Percentiles rank a stretch among this genome's conserved stretches.
Evolutionary conservation across 2,888 invertebrate species (phyloP).

Genomic region (Agriotes lineatus): DNA sequence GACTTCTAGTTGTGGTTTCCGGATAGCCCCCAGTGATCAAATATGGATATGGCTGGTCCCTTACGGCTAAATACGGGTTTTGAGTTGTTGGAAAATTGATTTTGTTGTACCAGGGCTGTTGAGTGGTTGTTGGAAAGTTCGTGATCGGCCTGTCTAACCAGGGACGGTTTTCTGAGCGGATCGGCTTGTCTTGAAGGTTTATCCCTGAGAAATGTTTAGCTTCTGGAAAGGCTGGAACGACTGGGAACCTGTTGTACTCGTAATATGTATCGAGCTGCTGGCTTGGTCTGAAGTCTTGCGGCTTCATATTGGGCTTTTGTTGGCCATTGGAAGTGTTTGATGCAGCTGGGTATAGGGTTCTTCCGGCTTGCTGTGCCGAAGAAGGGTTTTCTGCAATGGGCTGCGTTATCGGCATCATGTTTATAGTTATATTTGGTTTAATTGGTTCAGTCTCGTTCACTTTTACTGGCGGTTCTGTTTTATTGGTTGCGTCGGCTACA

Average conservation of each 20-base stretch:
- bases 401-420: slow-evolving; percentile 47
- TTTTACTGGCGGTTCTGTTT: background rate
- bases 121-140: slow-evolving; percentile 65
- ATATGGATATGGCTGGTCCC: slow-evolving; percentile 58
- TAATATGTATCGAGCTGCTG: slow-evolving; percentile 67
- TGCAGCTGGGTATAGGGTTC: slow-evolving; percentile 34
- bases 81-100: slow-evolving; percentile 44
- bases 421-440: slow-evolving; percentile 10
- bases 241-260: slow-evolving; percentile 66
- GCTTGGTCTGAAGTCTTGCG: slow-evolving; percentile 67
- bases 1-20: slow-evolving; percentile 31
- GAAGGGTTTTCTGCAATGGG: slow-evolving; percentile 32
- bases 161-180: slow-evolving; percentile 33
- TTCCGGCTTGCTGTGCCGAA: slow-evolving; percentile 45
- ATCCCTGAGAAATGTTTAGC: slow-evolving; percentile 52
- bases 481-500: background rate
- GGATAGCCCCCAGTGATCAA: slow-evolving; percentile 30
- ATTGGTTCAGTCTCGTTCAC: background rate
- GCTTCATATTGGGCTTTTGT: background rate
- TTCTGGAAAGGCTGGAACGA: slow-evolving; percentile 59
- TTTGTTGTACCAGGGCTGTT: slow-evolving; percentile 53
- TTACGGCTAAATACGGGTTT: slow-evolving; percentile 44
- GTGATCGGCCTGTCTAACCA: slow-evolving; percentile 44
- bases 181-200: slow-evolving; percentile 31
- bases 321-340: slow-evolving; percentile 1